phyloP scores from a whole-genome alignment of 2,113 vertebrate species.

The Triplophysa siluroides region DNA sequence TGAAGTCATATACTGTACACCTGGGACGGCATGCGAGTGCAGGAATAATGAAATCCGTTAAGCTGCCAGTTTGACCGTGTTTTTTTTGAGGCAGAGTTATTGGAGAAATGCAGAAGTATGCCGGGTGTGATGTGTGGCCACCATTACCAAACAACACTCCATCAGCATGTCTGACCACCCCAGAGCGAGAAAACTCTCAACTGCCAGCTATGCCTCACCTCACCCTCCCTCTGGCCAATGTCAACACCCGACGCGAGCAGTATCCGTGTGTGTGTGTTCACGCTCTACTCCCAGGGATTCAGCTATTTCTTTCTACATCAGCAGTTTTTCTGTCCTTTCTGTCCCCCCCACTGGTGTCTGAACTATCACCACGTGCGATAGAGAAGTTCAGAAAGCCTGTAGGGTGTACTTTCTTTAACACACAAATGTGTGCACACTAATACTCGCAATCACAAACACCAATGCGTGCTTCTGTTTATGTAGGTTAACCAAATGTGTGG shows the following conservation, averaged over 20 bases:
- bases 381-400: constrained; percentile 34
- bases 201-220: constrained; percentile 36
- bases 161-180: constrained; percentile 48
- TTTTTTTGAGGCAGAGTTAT: neutral
- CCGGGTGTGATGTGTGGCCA: constrained; percentile 22
- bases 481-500: neutral
- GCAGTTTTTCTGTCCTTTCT: constrained; percentile 44
- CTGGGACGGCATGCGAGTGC: neutral
- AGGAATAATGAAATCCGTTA: neutral
- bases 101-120: constrained; percentile 48
- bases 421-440: neutral
- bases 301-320: constrained; percentile 38
- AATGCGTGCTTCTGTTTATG: neutral
- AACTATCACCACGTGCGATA: constrained; percentile 35
- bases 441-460: neutral
- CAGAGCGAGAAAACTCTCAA: constrained; percentile 29
- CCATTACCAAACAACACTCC: constrained; percentile 21
- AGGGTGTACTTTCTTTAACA: constrained; percentile 9
- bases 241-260: constrained; percentile 7
- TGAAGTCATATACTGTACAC: neutral
- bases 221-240: constrained; percentile 14
- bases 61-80: neutral
- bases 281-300: constrained; percentile 30
- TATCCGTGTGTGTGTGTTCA: constrained; percentile 27
- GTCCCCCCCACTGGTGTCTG: constrained; percentile 42